Conservation (phyloP, 2,888 invertebrate genomes). For the Melipona bicolor region DNA sequence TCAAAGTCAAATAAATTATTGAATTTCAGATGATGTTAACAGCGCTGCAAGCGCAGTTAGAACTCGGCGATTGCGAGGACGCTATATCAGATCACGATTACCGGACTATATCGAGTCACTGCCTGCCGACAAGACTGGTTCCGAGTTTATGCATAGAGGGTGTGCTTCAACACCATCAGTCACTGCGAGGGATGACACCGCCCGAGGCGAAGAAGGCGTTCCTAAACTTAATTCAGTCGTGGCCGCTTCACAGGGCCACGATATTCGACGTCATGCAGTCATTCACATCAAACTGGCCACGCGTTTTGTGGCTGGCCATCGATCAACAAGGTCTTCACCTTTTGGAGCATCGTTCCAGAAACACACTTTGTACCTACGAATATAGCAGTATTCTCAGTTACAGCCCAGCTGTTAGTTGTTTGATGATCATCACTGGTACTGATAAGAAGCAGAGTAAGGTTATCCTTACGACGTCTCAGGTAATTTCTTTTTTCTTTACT, state of each 20-base stretch:
- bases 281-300: constrained; percentile 97
- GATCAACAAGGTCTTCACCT: constrained; percentile 96
- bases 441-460: constrained; percentile 97
- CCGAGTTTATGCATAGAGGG: constrained; percentile 92
- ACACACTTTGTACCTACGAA: constrained; percentile 95
- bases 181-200: constrained; percentile 93
- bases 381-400: constrained; percentile 95
- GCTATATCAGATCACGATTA: constrained; percentile 86
- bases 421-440: constrained; percentile 96
- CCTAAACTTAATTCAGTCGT: constrained; percentile 95
- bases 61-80: constrained; percentile 93
- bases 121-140: constrained; percentile 93
- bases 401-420: constrained; percentile 95
- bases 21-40: constrained; percentile 93
- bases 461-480: constrained; percentile 96
- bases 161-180: constrained; percentile 96
- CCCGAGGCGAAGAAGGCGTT: constrained; percentile 96
- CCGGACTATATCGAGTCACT: constrained; percentile 90
- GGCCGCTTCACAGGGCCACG: constrained; percentile 96
- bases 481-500: constrained; percentile 76
- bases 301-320: constrained; percentile 96
- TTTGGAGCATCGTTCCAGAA: constrained; percentile 94
- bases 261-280: constrained; percentile 99
- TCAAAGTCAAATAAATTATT: too few relatives aligned
- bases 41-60: constrained; percentile 96